phyloP scores from a whole-genome alignment of 1,140 invertebrate genomes.

The Musca domestica region DNA sequence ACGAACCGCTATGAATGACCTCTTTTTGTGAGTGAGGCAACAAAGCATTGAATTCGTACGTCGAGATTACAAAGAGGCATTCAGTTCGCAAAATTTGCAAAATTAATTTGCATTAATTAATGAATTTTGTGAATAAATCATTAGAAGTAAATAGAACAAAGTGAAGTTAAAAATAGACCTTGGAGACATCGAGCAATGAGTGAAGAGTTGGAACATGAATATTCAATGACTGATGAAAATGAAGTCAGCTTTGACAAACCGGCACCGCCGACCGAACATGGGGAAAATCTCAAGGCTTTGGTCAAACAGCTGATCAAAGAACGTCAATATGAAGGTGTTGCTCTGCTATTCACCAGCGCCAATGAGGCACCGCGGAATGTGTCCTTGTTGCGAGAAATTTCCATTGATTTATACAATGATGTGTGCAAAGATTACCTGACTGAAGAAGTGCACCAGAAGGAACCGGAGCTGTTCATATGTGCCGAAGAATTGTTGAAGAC shows the following conservation, averaged over 20 bases:
- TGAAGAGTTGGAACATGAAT: neutral
- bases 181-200: neutral
- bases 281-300: constrained; percentile 34
- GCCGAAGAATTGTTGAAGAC: constrained; percentile 63
- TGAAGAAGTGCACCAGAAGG: constrained; percentile 36
- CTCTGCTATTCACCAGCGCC: constrained; percentile 36
- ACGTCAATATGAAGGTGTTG: constrained; percentile 43
- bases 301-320: constrained; percentile 42
- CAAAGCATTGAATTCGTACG: too few species aligned
- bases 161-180: too few species aligned
- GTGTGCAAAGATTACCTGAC: constrained; percentile 34
- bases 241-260: neutral
- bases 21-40: too few species aligned
- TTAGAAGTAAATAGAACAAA: too few species aligned
- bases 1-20: too few species aligned
- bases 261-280: neutral
- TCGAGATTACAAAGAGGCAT: too few species aligned
- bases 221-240: too few species aligned
- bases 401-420: constrained; percentile 40
- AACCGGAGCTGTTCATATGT: constrained; percentile 60
- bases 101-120: too few species aligned
- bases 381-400: constrained; percentile 26
- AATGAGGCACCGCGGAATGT: constrained; percentile 15
- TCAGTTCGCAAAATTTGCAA: too few species aligned
- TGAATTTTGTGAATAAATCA: too few species aligned